phyloP scores from a whole-genome alignment of 2,113 vertebrate species.

The Oreotrochilus melanogaster region DNA sequence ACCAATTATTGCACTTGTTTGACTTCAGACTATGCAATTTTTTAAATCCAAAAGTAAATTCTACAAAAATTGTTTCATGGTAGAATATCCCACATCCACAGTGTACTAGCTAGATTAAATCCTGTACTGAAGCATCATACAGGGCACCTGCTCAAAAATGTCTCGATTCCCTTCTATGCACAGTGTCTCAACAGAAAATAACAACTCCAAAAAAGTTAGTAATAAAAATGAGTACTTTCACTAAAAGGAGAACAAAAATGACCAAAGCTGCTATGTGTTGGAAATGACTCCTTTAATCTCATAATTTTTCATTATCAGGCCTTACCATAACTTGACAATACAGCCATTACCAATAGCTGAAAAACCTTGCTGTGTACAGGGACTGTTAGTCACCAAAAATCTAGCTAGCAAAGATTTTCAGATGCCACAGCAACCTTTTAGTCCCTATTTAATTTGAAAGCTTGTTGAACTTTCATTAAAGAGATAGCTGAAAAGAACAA shows the following conservation, averaged over 20 bases:
- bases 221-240: not conserved
- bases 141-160: not conserved
- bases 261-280: not conserved
- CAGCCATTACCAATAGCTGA: not conserved
- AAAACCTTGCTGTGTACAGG: not conserved
- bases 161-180: not conserved
- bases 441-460: not conserved
- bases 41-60: not conserved
- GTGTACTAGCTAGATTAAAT: not conserved
- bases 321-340: not conserved
- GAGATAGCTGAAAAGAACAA: not conserved
- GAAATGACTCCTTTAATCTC: not conserved
- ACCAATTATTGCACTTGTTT: not conserved
- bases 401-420: not conserved
- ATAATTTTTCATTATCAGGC: not conserved
- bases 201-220: not conserved
- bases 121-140: not conserved
- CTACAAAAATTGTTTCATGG: not conserved
- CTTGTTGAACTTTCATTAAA: not conserved
- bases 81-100: too few species aligned
- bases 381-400: not conserved
- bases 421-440: not conserved
- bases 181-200: not conserved
- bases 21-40: not conserved
- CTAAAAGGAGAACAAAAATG: not conserved